phyloP scores from a whole-genome alignment of 1,140 invertebrate genomes.

The Mamestra configurata region DNA sequence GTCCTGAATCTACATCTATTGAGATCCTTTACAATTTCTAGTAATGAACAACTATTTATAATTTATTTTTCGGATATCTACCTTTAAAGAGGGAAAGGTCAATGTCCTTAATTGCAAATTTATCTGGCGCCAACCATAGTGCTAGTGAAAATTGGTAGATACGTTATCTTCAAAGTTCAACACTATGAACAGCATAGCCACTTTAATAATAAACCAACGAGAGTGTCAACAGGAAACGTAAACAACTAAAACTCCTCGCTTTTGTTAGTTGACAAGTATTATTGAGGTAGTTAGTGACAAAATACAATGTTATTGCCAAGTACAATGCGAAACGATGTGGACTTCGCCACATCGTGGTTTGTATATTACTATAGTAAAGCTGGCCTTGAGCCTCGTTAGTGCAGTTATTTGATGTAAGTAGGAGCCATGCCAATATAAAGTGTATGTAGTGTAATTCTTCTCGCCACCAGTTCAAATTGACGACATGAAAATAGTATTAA shows the following conservation, averaged over 20 bases:
- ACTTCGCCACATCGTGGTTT: not conserved
- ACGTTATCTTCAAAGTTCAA: not conserved
- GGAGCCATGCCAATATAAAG: not conserved
- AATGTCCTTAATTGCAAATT: no score
- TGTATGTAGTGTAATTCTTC: not conserved
- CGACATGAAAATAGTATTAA: no score
- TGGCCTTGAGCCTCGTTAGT: not conserved
- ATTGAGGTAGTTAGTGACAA: slow-evolving; percentile 19
- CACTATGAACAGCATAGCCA: not conserved
- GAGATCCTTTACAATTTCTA: no score
- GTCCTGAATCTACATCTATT: no score
- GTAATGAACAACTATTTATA: no score
- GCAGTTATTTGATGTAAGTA: not conserved
- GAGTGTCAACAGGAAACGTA: not conserved
- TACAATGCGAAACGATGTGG: not conserved
- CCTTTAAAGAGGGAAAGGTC: no score
- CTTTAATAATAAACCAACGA: not conserved
- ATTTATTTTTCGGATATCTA: no score
- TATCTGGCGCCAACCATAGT: no score
- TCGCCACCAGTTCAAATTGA: not conserved
- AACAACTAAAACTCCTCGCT: slow-evolving; percentile 12
- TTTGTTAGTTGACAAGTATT: not conserved
- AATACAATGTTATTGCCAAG: not conserved
- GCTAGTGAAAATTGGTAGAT: no score
- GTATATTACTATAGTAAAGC: not conserved